Conservation (phyloP, 2,888 invertebrate species). For the Scaptomyza parva region DNA sequence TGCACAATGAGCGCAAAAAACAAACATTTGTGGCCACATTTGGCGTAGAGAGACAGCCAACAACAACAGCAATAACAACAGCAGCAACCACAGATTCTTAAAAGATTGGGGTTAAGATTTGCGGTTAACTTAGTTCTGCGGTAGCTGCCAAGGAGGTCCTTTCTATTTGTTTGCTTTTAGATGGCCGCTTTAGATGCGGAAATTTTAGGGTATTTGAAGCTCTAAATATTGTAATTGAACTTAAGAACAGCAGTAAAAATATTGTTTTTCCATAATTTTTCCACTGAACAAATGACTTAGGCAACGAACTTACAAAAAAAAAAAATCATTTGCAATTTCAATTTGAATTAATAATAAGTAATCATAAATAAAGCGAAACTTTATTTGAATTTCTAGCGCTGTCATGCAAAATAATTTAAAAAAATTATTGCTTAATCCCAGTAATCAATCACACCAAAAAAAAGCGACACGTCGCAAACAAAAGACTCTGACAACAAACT, state of each 20-base stretch:
- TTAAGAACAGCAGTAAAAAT: neutral
- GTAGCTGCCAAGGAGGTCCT: conserved; percentile 26
- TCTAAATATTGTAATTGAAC: neutral
- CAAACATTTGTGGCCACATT: conserved; percentile 59
- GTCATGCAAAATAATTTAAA: conserved; percentile 73
- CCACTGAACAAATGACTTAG: conserved; percentile 45
- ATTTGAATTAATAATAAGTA: conserved; percentile 8
- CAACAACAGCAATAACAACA: conserved; percentile 18
- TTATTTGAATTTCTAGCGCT: conserved; percentile 38
- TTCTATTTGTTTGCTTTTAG: conserved; percentile 30
- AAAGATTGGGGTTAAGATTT: conserved; percentile 65
- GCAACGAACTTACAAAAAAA: conserved; percentile 44
- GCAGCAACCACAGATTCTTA: conserved; percentile 30
- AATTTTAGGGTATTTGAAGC: neutral
- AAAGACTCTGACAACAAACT: conserved; percentile 67
- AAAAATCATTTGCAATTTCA: conserved; percentile 7
- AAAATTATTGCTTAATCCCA: conserved; percentile 61
- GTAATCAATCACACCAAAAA: conserved; percentile 66
- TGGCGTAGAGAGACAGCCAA: conserved; percentile 47
- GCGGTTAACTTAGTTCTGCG: conserved; percentile 21
- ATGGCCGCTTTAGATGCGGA: conserved; percentile 3
- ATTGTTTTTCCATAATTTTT: neutral
- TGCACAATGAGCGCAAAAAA: conserved; percentile 57
- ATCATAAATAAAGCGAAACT: conserved; percentile 21
- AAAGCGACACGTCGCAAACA: conserved; percentile 47